Evolutionary conservation across 2,888 invertebrate species (phyloP), one percentile per base, ranked within the genome.

Genomic region (Subacronicta megacephala): DNA sequence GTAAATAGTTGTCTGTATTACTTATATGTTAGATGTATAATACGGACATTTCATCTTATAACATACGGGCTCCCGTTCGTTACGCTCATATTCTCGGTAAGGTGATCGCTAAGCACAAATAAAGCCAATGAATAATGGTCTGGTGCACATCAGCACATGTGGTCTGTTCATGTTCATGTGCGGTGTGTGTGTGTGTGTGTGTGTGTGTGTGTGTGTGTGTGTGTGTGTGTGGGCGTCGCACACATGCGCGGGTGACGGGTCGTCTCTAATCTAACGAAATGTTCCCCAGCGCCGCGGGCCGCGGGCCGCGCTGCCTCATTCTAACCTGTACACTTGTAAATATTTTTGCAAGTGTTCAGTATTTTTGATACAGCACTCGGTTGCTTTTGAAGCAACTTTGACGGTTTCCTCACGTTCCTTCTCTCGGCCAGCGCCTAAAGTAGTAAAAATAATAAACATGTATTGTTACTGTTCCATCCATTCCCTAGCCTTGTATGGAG

Each of bases 331-430:
- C 37, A 42, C 26, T 7, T 4, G 47, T 52, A 36, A 58, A 67
- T 62, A 72, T 62, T 68, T 55, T 68, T 59, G 46, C 69, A 72
- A 56, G 53, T 54, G 59, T 47, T 68, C 23, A 40, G 44, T 72
- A 56, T 61, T 41, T 56, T 52, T n/a, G 43, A 46, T 49, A 49
- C 47, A 40, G 5, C 33, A 13, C 17, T 31, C 31, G 53, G 45
- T 42, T 54, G 31, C 41, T 57, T 66, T 49, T 42, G 53, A 44
- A 13, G 54, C 41, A 41, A 54, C 29, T 43, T 23, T 7, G 17
- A 31, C 20, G 17, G 43, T 42, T 38, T 18, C 43, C 42, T 47
- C 42, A 46, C 52, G 45, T 29, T n/a, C 16, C n/a, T 37, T 37
- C 23, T 29, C 26, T 23, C 58, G 31, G 42, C 15, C 15, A 37